Conservation (phyloP, 2,888 invertebrate species). For the Sepioteuthis lessoniana region DNA sequence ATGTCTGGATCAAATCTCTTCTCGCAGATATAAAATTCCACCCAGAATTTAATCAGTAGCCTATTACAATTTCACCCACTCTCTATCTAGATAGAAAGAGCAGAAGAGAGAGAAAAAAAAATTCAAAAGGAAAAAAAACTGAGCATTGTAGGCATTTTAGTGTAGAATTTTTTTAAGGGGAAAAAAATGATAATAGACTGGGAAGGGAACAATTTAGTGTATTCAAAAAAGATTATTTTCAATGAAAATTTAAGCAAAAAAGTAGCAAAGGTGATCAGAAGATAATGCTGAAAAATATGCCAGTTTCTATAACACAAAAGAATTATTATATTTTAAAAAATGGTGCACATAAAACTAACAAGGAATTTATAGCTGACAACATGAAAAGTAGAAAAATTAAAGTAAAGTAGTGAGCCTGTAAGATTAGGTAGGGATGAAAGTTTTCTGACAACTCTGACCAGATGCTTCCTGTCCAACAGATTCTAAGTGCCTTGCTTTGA, state of each 20-base stretch:
- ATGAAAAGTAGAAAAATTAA: not conserved
- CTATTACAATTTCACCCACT: too few species aligned
- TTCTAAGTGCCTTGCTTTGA: not conserved
- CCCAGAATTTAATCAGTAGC: too few species aligned
- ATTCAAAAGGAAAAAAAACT: too few species aligned
- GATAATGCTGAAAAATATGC: not conserved
- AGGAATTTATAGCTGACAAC: not conserved
- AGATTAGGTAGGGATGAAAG: not conserved
- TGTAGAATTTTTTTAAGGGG: too few species aligned
- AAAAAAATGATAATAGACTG: too few species aligned
- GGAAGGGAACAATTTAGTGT: too few species aligned
- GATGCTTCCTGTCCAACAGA: conserved; percentile 18
- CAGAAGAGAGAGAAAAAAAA: too few species aligned
- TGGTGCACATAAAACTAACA: not conserved
- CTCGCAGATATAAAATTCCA: too few species aligned
- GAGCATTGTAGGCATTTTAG: too few species aligned
- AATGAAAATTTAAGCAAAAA: not conserved
- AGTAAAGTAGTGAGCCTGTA: not conserved
- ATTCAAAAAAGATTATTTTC: not conserved
- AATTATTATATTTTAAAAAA: not conserved
- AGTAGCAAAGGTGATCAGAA: not conserved
- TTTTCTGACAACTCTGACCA: not conserved
- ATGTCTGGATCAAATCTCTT: too few species aligned
- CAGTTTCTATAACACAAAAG: not conserved
- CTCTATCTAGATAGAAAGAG: too few species aligned